Base-by-base conservation (phyloP, 1,140 invertebrate species). In the Procambarus virginalis region DNA sequence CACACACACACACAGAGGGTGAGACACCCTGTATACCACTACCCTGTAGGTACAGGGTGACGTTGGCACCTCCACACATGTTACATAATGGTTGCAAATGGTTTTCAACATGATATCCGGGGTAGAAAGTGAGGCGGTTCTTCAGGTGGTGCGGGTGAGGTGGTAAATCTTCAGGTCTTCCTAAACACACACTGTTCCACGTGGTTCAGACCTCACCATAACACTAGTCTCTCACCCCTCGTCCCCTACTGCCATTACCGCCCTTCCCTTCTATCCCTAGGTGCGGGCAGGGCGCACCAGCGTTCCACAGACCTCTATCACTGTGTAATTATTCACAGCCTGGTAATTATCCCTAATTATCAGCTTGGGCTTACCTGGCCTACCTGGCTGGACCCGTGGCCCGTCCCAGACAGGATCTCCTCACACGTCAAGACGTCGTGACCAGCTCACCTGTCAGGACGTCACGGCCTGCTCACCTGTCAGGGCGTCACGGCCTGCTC, bases 251-350 rank as follows among this genome's bases (percentile, higher is more conserved):
- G 8, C 4, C 12, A 17, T 9, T 76, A 22, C 3, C 20, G 46
- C 20, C 76, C 49, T 51, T 49, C 76, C 49, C 45, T 76, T 45
- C 75, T 20, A 12, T 5, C 80, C 60, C 34, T 45, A 46, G 84
- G n/a, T 51, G 75, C 45, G 64, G 64, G 45, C 45, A 34, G 49
- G 49, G 22, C 46, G 22, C 14, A 51, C 60, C 9, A 34, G 46
- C 86, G 45, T 22, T 55, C 86, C 58, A 73, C 78, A 75, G 86
- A 75, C 86, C 86, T 88, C 70, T 82, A 88, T 88, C 86, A 87
- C 86, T 73, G 78, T 51, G 86, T 88, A 88, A 88, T 88, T 88
- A 88, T 88, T 88, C 86, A 88, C 86, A 88, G 78, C 78, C 60
- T 34, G 58, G 64, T 88, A 82, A 88, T 81, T 88, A 88, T 81